A percentile compares a stretch with the other conserved stretches of the same genome.
phyloP scores from a whole-genome alignment of 1,140 invertebrate genomes.

The Drosophila carrolli region DNA sequence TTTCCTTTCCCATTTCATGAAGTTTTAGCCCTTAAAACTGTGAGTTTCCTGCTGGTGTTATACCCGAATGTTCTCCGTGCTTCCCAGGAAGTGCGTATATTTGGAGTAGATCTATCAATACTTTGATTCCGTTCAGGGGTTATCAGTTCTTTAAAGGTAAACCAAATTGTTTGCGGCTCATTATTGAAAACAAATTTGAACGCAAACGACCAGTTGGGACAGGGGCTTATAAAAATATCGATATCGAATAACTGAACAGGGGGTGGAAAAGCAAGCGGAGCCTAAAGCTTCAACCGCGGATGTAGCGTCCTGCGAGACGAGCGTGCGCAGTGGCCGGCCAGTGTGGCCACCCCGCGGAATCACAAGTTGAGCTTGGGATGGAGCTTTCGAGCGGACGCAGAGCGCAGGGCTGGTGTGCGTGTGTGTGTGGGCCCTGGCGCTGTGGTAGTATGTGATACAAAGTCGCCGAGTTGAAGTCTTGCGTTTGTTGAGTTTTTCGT shows the following conservation, averaged over 20 bases:
- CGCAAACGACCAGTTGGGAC: background rate
- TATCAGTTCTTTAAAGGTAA: no score
- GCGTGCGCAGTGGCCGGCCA: background rate
- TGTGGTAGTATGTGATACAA: constrained; percentile 75
- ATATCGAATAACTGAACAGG: background rate
- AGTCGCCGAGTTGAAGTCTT: constrained; percentile 68
- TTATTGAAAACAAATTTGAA: no score
- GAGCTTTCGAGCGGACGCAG: constrained; percentile 31
- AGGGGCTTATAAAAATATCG: background rate
- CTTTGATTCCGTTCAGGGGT: no score
- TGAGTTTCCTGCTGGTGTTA: no score
- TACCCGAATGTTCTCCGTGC: no score
- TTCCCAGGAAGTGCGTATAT: no score
- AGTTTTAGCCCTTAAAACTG: no score
- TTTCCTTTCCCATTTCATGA: no score
- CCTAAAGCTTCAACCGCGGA: background rate
- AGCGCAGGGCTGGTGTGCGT: constrained; percentile 31
- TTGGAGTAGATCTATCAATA: no score
- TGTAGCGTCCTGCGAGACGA: background rate
- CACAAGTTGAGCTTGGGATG: constrained; percentile 5
- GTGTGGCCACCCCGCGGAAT: constrained; percentile 1
- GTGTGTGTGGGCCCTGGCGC: constrained; percentile 15
- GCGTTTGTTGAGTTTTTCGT: constrained; percentile 75
- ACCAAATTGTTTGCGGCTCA: no score
- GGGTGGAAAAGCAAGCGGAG: background rate